Evolutionary conservation across 1,140 invertebrate species (phyloP).

Genomic region (Dinoponera quadriceps): DNA sequence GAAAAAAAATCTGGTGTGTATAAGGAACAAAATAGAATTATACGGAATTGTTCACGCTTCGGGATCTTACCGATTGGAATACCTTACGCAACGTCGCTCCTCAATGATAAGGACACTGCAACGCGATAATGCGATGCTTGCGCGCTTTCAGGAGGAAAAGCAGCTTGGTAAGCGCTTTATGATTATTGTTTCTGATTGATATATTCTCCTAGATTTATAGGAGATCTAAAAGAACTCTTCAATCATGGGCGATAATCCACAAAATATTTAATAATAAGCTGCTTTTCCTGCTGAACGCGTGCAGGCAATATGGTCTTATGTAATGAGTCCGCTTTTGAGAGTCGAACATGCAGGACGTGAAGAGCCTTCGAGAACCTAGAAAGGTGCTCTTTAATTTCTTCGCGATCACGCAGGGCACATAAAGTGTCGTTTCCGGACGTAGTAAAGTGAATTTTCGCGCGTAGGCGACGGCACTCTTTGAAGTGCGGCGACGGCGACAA

Average conservation of each 20-base stretch:
- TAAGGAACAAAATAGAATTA: neutral
- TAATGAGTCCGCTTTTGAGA: neutral
- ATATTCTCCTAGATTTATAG: too few species aligned
- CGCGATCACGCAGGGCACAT: slow-evolving; percentile 52
- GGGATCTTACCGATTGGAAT: too few species aligned
- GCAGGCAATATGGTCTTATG: neutral
- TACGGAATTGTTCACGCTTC: too few species aligned
- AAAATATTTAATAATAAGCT: neutral
- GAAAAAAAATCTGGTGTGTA: neutral
- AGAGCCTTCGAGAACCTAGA: neutral
- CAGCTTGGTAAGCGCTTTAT: too few species aligned
- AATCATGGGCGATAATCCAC: too few species aligned
- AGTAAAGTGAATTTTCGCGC: slow-evolving; percentile 60
- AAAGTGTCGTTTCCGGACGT: slow-evolving; percentile 64
- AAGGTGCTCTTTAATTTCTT: slow-evolving; percentile 57
- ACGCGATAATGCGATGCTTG: neutral
- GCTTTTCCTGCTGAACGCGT: too few species aligned
- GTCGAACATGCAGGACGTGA: neutral
- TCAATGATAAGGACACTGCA: neutral
- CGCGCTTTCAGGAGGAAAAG: too few species aligned
- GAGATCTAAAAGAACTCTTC: too few species aligned
- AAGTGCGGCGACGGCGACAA: slow-evolving; percentile 22
- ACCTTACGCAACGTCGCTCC: too few species aligned
- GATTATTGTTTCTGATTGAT: too few species aligned
- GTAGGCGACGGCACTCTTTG: slow-evolving; percentile 63